Evolutionary conservation across 2,888 invertebrate species (phyloP), one percentile per base, ranked within the genome.

Genomic region (Synergus umbraculus): DNA sequence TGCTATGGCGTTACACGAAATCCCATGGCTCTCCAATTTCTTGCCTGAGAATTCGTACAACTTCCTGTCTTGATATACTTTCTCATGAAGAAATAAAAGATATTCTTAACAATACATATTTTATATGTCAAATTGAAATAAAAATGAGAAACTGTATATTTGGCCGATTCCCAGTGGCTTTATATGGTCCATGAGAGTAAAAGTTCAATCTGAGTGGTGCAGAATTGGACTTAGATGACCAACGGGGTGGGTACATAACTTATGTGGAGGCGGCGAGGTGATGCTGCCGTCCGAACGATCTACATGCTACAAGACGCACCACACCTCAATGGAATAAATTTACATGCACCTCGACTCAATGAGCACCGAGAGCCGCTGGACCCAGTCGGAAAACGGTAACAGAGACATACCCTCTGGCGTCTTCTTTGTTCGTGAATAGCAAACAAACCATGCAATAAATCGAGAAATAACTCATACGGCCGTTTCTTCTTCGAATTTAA

Each of bases 251-350:
- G 85, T 86, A 86, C 86, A 87, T 89, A 88, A 90, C 86, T 89
- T 86, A 78, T 69, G 81, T 76, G 81, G 78, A 81, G 82, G 80
- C 82, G 82, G 79, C 76, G 77, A 58, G 76, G 41, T 76, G 79
- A 81, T 63, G 79, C 81, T 81, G 77, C 77, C 81, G 82, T 81
- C 80, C 79, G 79, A 76, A 82, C 84, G 87, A 88, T 88, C 84
- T 88, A 87, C 85, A 83, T 82, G 83, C 78, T 84, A 87, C 86
- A 85, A 81, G 85, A 85, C 83, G 86, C 85, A 89, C 87, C 90
- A 88, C 90, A 88, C 90, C 90, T 90, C 87, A 83, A 82, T 84
- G 85, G 90, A 90, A 90, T 90, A 90, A 90, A 90, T 90, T 90
- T 90, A 88, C 90, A 90, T 90, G 87, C 85, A 81, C 85, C 86